A percentile compares a stretch with the other conserved stretches of the same genome.
These are phyloP conservation scores for Leucoma salicis DNA, from an alignment of 2,888 invertebrate species.

Conservation along the genomic window DNA sequence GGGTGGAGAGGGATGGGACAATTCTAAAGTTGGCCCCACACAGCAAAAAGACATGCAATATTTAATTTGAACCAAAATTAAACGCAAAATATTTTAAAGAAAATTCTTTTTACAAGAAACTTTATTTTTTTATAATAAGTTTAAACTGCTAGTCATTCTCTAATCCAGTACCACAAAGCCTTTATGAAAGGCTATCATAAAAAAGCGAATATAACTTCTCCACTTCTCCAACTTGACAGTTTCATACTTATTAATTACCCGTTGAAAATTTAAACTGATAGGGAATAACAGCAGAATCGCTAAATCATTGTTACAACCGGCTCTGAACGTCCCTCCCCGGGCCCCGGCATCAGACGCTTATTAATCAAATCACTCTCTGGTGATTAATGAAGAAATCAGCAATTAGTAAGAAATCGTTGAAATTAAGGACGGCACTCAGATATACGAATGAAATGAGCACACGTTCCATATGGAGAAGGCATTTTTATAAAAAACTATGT, in stretches of 20 bases:
- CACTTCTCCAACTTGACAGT: conserved; percentile 39
- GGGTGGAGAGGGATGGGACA: too few species aligned
- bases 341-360: conserved; percentile 57
- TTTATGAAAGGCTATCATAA: conserved; percentile 4
- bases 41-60: too few species aligned
- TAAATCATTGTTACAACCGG: conserved; percentile 37
- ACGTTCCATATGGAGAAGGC: conserved; percentile 4
- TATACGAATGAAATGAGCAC: background rate
- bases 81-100: too few species aligned
- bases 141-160: conserved; percentile 1
- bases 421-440: conserved; percentile 43
- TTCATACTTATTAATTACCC: conserved; percentile 61
- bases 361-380: conserved; percentile 75
- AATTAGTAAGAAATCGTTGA: conserved; percentile 66
- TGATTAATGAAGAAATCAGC: conserved; percentile 79
- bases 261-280: conserved; percentile 48
- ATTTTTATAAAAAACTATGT: background rate
- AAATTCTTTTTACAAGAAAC: background rate
- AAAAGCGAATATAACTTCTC: conserved; percentile 21
- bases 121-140: background rate
- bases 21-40: too few species aligned
- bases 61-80: too few species aligned
- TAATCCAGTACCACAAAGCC: conserved; percentile 1
- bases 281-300: conserved; percentile 27
- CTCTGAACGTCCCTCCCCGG: conserved; percentile 20